Conservation (phyloP, 2,113 vertebrate species). For the Aepyceros melampus region DNA sequence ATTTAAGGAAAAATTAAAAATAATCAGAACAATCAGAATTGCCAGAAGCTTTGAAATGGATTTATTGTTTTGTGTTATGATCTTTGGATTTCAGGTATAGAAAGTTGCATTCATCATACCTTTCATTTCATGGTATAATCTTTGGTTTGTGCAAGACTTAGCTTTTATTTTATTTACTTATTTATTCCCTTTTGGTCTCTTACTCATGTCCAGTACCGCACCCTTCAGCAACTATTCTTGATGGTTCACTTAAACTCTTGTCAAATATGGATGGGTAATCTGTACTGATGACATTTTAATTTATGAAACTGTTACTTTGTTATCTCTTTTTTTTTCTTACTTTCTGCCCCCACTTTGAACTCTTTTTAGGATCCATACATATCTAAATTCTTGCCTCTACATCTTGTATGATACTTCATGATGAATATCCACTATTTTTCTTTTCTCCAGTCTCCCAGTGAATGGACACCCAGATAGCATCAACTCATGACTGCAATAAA, state of each 20-base stretch:
- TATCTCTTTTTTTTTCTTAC: neutral
- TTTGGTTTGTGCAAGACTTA: neutral
- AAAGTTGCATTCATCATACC: neutral
- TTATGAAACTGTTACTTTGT: neutral
- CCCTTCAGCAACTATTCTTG: neutral
- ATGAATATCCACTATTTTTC: neutral
- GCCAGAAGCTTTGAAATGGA: neutral
- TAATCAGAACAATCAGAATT: neutral
- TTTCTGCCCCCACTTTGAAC: neutral
- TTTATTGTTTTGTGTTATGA: neutral
- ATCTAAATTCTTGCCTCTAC: neutral
- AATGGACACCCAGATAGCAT: neutral
- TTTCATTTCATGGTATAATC: neutral
- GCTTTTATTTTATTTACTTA: neutral
- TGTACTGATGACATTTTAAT: neutral
- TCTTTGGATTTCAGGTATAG: neutral
- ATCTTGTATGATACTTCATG: neutral
- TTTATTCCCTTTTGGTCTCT: neutral
- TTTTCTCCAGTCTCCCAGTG: neutral
- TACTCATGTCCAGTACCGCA: neutral
- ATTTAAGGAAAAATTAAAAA: neutral
- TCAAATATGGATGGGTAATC: neutral
- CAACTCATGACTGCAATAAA: neutral
- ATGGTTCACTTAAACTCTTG: neutral
- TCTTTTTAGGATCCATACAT: neutral